Conservation (phyloP, 2,888 invertebrate genomes). For the Catocala sponsa region DNA sequence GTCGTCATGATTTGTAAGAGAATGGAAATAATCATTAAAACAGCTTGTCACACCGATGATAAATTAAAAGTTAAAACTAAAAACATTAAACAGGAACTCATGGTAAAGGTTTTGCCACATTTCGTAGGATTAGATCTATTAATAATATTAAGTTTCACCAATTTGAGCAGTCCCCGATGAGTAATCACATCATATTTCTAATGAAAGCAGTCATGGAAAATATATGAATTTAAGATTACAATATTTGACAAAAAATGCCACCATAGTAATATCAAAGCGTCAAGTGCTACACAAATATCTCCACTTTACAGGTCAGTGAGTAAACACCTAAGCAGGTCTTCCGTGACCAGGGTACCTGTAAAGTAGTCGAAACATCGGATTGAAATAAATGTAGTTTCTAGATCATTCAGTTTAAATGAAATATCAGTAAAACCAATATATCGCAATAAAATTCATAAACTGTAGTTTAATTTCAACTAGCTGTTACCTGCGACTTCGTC, state of each 20-base stretch:
- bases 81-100: slow-evolving; percentile 12
- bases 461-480: too few species aligned
- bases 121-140: slow-evolving; percentile 8
- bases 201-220: slow-evolving; percentile 17
- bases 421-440: too few species aligned
- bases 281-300: slow-evolving; percentile 21
- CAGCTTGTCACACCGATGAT: slow-evolving; percentile 6
- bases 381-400: too few species aligned
- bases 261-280: slow-evolving; percentile 4
- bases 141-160: slow-evolving; percentile 4
- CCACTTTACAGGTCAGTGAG: slow-evolving; percentile 22
- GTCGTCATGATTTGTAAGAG: slow-evolving; percentile 35
- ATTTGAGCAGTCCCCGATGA: slow-evolving; percentile 8
- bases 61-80: slow-evolving; percentile 5
- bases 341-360: too few species aligned
- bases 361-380: too few species aligned
- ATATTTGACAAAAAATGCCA: slow-evolving; percentile 23
- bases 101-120: slow-evolving; percentile 12
- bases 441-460: too few species aligned
- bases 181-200: slow-evolving; percentile 6
- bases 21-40: slow-evolving; percentile 19
- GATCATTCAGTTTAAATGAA: too few species aligned
- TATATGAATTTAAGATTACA: slow-evolving; percentile 23
- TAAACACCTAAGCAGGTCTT: too few species aligned
- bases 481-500: too few species aligned